Percentiles rank a stretch among this genome's conserved stretches.
Conservation (phyloP, 2,113 vertebrate species). For the Chaetodon trifascialis region DNA sequence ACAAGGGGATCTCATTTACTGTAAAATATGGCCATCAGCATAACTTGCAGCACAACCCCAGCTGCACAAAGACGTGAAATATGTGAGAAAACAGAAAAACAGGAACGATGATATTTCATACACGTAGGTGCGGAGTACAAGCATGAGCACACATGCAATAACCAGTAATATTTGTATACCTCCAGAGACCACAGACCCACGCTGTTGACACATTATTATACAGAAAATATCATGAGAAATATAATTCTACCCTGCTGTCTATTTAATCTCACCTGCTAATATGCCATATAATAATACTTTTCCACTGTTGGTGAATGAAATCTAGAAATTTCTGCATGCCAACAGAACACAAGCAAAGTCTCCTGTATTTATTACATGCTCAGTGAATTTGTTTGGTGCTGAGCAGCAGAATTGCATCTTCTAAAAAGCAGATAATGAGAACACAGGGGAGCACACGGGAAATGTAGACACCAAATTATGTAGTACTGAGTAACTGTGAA, state of each 20-base stretch:
- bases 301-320: not conserved
- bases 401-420: slow-evolving; percentile 62
- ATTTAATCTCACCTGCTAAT: not conserved
- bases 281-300: not conserved
- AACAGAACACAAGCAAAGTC: slow-evolving; percentile 12
- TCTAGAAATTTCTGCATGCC: not conserved
- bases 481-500: slow-evolving; percentile 33
- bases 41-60: not conserved
- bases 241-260: not conserved
- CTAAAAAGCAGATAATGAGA: slow-evolving; percentile 77
- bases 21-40: not conserved
- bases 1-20: not conserved
- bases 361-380: slow-evolving; percentile 61
- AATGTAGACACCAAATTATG: slow-evolving; percentile 64
- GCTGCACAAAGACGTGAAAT: not conserved
- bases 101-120: not conserved
- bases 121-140: not conserved
- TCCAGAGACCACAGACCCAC: not conserved
- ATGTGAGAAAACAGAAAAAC: not conserved
- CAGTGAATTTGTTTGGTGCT: slow-evolving; percentile 68
- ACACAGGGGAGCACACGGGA: slow-evolving; percentile 72
- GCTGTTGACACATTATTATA: not conserved
- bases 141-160: not conserved
- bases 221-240: slow-evolving; percentile 21
- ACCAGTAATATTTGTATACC: no score